phyloP scores from a whole-genome alignment of 2,888 invertebrate genomes.

The Agriopis aurantiaria region DNA sequence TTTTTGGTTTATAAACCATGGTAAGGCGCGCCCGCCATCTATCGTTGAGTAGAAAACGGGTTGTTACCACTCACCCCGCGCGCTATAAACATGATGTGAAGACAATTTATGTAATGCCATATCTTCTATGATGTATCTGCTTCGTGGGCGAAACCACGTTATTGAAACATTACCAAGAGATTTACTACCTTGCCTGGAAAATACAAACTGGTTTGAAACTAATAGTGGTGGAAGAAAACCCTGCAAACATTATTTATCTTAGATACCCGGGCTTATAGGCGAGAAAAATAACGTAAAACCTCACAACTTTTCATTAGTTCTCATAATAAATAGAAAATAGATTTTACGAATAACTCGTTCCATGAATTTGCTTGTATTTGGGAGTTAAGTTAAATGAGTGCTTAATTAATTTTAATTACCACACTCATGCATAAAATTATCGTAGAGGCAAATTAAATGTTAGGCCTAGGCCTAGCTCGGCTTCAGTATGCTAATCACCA shows the following conservation, averaged over 20 bases:
- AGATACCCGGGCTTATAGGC: not conserved
- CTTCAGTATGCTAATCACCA: slow-evolving; percentile 28
- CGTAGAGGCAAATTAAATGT: slow-evolving; percentile 16
- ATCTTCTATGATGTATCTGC: not conserved
- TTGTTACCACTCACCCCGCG: not conserved
- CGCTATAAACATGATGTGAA: not conserved
- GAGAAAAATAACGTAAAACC: no score
- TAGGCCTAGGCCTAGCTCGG: slow-evolving; percentile 11
- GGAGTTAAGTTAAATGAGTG: not conserved
- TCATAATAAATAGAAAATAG: no score
- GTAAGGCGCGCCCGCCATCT: no score
- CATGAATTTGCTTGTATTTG: not conserved
- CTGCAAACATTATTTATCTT: not conserved
- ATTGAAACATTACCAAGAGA: slow-evolving; percentile 27
- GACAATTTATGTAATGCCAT: not conserved
- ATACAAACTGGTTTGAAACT: slow-evolving; percentile 13
- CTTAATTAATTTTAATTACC: slow-evolving; percentile 8
- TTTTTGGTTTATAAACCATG: no score
- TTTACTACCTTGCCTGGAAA: slow-evolving; percentile 22
- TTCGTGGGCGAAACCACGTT: slow-evolving; percentile 10
- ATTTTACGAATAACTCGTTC: not conserved
- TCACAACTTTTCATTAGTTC: no score
- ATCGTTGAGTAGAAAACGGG: not conserved
- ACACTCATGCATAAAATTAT: slow-evolving; percentile 28
- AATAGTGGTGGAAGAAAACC: slow-evolving; percentile 3